These are phyloP conservation scores for Lordiphosa fenestrarum DNA, from an alignment of 2,888 invertebrate species.

Conservation along the genomic window DNA sequence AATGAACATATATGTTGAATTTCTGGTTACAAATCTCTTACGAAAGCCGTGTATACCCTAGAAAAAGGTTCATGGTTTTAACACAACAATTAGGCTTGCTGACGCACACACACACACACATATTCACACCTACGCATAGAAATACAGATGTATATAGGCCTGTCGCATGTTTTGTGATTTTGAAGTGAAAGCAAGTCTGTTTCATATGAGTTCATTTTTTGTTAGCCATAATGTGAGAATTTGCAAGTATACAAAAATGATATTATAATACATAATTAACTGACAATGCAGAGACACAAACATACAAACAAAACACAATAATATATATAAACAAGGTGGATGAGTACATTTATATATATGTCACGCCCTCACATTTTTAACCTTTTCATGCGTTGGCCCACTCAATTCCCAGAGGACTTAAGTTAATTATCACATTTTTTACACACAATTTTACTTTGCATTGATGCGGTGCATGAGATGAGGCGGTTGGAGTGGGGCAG, in stretches of 20 bases:
- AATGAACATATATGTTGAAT: too few species aligned
- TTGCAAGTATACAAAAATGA: conserved; percentile 32
- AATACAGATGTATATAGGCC: conserved; percentile 15
- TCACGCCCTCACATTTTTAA: conserved; percentile 6
- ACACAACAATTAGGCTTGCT: conserved; percentile 32
- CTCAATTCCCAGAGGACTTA: conserved; percentile 65
- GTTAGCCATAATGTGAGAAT: conserved; percentile 34
- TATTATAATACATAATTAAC: conserved; percentile 73
- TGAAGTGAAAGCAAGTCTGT: conserved; percentile 48
- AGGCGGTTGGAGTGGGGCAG: background rate
- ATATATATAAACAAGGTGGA: conserved; percentile 11
- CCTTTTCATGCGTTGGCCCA: conserved; percentile 15
- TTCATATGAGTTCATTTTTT: conserved; percentile 40
- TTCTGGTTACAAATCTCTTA: background rate
- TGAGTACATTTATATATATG: conserved; percentile 7
- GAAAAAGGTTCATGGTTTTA: background rate
- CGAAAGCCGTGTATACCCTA: conserved; percentile 18
- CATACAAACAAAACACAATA: conserved; percentile 5
- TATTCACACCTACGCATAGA: background rate
- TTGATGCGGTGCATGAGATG: conserved; percentile 45
- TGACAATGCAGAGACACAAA: conserved; percentile 41
- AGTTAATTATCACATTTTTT: conserved; percentile 74
- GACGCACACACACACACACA: conserved; percentile 6
- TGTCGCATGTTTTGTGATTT: conserved; percentile 25
- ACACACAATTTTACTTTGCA: conserved; percentile 73